A percentile compares a stretch with the other conserved stretches of the same genome.
These are phyloP conservation scores for Benthosema pterotum DNA, from an alignment of 2,797 vertebrate species.

Conservation along the genomic window DNA sequence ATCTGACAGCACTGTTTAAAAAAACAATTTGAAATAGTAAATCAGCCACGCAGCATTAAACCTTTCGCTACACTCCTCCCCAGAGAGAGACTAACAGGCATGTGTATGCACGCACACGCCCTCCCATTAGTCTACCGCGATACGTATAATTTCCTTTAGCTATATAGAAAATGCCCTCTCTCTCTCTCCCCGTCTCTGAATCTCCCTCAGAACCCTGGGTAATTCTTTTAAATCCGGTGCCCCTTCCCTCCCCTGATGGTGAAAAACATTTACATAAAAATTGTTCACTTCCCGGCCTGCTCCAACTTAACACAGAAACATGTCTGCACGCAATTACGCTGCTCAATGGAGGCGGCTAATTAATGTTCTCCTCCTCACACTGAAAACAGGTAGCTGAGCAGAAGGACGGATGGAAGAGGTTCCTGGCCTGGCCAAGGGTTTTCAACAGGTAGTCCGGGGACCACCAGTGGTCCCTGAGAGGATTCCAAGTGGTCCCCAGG, in stretches of 20 bases:
- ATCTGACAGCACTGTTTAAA: slow-evolving; percentile 64
- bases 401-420: slow-evolving; percentile 62
- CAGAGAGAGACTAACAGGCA: too few relatives aligned
- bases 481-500: too few relatives aligned
- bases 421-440: too few relatives aligned
- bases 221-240: slow-evolving; percentile 65
- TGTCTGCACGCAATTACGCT: slow-evolving; percentile 76
- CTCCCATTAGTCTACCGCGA: slow-evolving; percentile 54
- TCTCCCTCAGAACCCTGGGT: slow-evolving; percentile 54
- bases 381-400: slow-evolving; percentile 73
- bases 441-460: too few relatives aligned
- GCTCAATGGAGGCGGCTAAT: slow-evolving; percentile 78
- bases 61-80: slow-evolving; percentile 52
- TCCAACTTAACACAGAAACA: slow-evolving; percentile 57
- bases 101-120: too few relatives aligned
- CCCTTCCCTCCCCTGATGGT: slow-evolving; percentile 25
- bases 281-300: slow-evolving; percentile 63
- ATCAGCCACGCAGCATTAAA: slow-evolving; percentile 66
- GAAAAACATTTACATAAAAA: slow-evolving; percentile 75
- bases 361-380: slow-evolving; percentile 74
- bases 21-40: slow-evolving; percentile 72
- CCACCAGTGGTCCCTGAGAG: too few relatives aligned
- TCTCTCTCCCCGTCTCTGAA: slow-evolving; percentile 9
- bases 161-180: slow-evolving; percentile 56
- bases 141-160: slow-evolving; percentile 53